Percentiles rank a stretch among this genome's conserved stretches.
phyloP scores from a whole-genome alignment of 1,140 invertebrate genomes.

The Neodiprion lecontei region DNA sequence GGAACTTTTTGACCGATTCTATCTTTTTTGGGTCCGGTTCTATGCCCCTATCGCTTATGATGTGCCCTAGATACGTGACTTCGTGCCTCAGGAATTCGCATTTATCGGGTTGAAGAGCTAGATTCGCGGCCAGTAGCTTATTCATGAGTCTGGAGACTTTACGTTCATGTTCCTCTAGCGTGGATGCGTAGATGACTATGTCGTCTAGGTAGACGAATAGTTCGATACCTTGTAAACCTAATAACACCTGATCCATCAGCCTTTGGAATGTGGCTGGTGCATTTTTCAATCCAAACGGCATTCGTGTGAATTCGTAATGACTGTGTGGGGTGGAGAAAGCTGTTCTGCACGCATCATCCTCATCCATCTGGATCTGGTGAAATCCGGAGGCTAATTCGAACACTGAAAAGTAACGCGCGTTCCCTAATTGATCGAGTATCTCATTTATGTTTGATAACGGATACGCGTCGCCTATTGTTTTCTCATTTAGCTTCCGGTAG shows the following conservation, averaged over 20 bases:
- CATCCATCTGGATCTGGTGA: slow-evolving; percentile 56
- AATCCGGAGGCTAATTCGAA: slow-evolving; percentile 61
- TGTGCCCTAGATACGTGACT: slow-evolving; percentile 41
- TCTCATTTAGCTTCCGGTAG: slow-evolving; percentile 50
- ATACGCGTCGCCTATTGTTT: slow-evolving; percentile 56
- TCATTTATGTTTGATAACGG: slow-evolving; percentile 63
- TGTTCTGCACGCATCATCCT: slow-evolving; percentile 52
- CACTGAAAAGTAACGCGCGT: slow-evolving; percentile 45
- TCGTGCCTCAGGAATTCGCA: slow-evolving; percentile 37
- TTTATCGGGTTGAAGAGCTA: slow-evolving; percentile 41
- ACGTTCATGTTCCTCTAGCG: slow-evolving; percentile 43
- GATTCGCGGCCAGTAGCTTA: slow-evolving; percentile 32
- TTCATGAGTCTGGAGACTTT: slow-evolving; percentile 45
- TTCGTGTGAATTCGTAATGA: slow-evolving; percentile 44
- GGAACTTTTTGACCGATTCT: slow-evolving; percentile 27
- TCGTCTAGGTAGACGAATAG: slow-evolving; percentile 56
- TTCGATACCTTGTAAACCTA: slow-evolving; percentile 39
- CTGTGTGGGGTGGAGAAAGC: slow-evolving; percentile 47
- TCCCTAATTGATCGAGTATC: slow-evolving; percentile 46
- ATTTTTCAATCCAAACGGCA: slow-evolving; percentile 51
- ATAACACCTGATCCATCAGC: slow-evolving; percentile 48
- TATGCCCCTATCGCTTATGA: background rate
- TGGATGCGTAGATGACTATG: slow-evolving; percentile 47
- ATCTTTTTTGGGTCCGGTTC: slow-evolving; percentile 42
- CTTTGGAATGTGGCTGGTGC: slow-evolving; percentile 48